A percentile compares a stretch with the other conserved stretches of the same genome.
These are phyloP conservation scores for Agonopterix subpropinquella DNA, from an alignment of 2,888 invertebrate species.

Conservation along the genomic window DNA sequence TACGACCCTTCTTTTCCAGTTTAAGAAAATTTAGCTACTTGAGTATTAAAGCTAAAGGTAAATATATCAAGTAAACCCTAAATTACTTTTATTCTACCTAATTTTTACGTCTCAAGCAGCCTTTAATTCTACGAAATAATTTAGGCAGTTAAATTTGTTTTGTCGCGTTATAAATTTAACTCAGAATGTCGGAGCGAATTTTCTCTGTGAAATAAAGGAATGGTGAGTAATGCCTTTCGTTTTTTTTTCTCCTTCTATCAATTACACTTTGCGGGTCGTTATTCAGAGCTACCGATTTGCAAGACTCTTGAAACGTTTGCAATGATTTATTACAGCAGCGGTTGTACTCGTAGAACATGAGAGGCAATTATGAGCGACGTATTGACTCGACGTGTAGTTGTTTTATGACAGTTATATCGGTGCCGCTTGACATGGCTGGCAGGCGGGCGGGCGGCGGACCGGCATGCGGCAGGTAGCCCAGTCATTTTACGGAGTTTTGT, in stretches of 20 bases:
- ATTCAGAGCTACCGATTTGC: slow-evolving; percentile 37
- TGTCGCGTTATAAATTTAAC: slow-evolving; percentile 31
- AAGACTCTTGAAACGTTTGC: slow-evolving; percentile 30
- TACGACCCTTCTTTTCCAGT: too few relatives aligned
- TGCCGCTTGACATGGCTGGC: slow-evolving; percentile 20
- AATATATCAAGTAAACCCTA: background rate
- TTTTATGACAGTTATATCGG: slow-evolving; percentile 38
- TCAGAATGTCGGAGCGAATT: slow-evolving; percentile 24
- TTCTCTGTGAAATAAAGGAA: slow-evolving; percentile 31
- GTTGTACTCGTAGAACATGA: slow-evolving; percentile 30
- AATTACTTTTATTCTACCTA: background rate
- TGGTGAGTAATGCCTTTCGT: slow-evolving; percentile 25
- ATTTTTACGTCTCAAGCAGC: slow-evolving; percentile 12
- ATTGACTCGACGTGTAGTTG: slow-evolving; percentile 49
- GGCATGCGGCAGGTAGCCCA: too few relatives aligned
- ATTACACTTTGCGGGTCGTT: slow-evolving; percentile 25
- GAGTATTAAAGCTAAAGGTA: background rate
- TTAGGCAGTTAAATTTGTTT: slow-evolving; percentile 26
- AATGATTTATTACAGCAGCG: slow-evolving; percentile 36
- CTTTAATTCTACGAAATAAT: slow-evolving; percentile 21
- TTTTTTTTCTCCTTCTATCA: slow-evolving; percentile 18
- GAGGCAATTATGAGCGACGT: slow-evolving; percentile 54
- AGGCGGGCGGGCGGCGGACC: slow-evolving; percentile 22
- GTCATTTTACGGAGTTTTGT: too few relatives aligned
- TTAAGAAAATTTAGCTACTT: too few relatives aligned